Base-by-base conservation (phyloP, 2,797 vertebrate genomes). In the Carcharodon carcharias region DNA sequence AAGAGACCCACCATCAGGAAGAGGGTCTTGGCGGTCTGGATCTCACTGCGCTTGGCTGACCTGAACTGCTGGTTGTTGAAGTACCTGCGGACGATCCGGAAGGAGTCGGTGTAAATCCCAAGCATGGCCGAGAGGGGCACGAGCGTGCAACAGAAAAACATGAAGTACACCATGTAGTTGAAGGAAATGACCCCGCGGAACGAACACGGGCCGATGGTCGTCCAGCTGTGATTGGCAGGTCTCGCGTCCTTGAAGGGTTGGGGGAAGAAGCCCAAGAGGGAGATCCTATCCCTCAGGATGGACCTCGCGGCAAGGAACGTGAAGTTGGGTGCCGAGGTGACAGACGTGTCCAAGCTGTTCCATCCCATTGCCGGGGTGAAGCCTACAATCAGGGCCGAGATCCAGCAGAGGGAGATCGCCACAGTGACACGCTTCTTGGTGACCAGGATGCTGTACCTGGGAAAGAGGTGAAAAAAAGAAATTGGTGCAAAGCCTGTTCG, bases 341-440 rank as follows among this genome's bases (percentile, higher is more conserved):
- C 61, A 65, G 21, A 97, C 89, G 7, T 96, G 96, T 96, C 85
- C 0, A 98, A 96, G 95, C 97, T 89, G 23, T 98, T 97, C 63
- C 97, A 97, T 96, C 97, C 97, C 73, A 98, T 98, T 97, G 98
- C 98, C 97, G 98, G 98, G 35, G 97, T 97, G 26, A 98, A 98
- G 96, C 98, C 98, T 3, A 97, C 97, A 45, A 98, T 97, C 54
- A 98, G 97, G 0, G 98, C 98, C 69, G 96, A 97, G 96, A 98
- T 92, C 98, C 98, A 98, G 97, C 98, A 98, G 87, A 98, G 96
- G 92, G 98, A 97, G 58, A 98, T 97, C 56, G 96, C 96, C 85
- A 97, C 97, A n/a, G 98, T 96, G 85, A 97, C 97, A 73, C 98
- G 97, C 0, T 96, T 97, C 77, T 97, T 97, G 54, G 97, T 98